Conservation (phyloP, 2,797 vertebrate species). For the Acipenser transmontanus region DNA sequence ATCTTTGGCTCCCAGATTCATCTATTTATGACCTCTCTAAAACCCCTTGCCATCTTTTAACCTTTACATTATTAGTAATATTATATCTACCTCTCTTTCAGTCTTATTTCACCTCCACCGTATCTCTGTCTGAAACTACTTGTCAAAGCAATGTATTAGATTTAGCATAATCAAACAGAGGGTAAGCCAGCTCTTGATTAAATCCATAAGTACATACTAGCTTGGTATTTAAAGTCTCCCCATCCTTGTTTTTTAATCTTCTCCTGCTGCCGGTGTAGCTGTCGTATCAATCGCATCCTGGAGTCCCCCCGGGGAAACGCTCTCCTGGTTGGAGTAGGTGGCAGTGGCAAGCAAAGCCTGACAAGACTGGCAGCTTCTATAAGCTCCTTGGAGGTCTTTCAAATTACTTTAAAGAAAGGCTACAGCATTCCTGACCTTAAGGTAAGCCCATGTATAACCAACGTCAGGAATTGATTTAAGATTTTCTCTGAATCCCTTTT, state of each 20-base stretch:
- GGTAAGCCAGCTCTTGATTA: no score
- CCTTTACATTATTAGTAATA: no score
- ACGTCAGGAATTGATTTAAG: not conserved
- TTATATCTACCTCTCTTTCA: no score
- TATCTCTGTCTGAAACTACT: no score
- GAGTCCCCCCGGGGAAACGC: slow-evolving; percentile 82
- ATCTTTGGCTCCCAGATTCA: no score
- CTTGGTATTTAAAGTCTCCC: no score
- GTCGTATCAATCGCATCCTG: slow-evolving; percentile 86
- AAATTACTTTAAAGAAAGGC: slow-evolving; percentile 84
- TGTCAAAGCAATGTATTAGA: no score
- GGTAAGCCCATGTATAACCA: slow-evolving; percentile 44
- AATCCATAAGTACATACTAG: no score
- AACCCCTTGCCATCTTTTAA: no score
- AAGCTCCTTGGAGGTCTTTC: slow-evolving; percentile 83
- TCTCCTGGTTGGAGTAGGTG: slow-evolving; percentile 85
- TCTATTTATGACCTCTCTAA: no score
- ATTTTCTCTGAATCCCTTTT: not conserved
- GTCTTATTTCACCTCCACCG: no score
- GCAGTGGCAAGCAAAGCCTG: slow-evolving; percentile 92
- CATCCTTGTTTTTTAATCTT: slow-evolving; percentile 29
- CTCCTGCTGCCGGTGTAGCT: slow-evolving; percentile 56
- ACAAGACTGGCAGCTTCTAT: slow-evolving; percentile 89
- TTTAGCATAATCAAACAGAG: no score
- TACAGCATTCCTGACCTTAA: slow-evolving; percentile 82